Evolutionary conservation across 1,140 invertebrate genomes (phyloP).

Genomic region (Ctenoplectra terminalis): DNA sequence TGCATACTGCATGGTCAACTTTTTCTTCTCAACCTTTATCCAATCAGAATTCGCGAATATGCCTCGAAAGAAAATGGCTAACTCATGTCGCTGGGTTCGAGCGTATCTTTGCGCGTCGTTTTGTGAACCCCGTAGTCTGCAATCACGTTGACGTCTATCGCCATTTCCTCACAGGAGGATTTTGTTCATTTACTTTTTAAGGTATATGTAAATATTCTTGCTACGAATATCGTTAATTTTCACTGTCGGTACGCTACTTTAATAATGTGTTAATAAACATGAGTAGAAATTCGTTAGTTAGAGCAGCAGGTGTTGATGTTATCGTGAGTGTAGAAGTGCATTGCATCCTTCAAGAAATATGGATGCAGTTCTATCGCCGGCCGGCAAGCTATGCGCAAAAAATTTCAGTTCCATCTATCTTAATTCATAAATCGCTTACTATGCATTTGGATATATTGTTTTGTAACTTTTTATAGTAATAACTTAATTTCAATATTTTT

Average conservation of each 20-base stretch:
- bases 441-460: not conserved
- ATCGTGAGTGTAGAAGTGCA: conserved; percentile 66
- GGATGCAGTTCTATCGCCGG: conserved; percentile 61
- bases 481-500: not conserved
- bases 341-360: conserved; percentile 51
- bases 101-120: conserved; percentile 88
- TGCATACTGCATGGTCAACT: conserved; percentile 67
- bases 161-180: conserved; percentile 85
- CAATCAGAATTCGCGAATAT: conserved; percentile 80
- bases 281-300: conserved; percentile 27
- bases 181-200: conserved; percentile 71
- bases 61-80: conserved; percentile 80
- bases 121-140: conserved; percentile 88
- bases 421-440: not conserved
- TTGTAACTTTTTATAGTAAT: not conserved
- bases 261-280: conserved; percentile 13
- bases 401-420: conserved; percentile 6
- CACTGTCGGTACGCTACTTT: not conserved
- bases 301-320: conserved; percentile 37
- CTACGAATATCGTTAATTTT: not conserved
- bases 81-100: conserved; percentile 82
- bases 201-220: conserved; percentile 60
- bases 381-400: conserved; percentile 58
- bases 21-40: conserved; percentile 73
- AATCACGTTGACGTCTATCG: conserved; percentile 91